Conservation (phyloP, 2,113 vertebrate genomes). For the Notiomystis cincta region DNA sequence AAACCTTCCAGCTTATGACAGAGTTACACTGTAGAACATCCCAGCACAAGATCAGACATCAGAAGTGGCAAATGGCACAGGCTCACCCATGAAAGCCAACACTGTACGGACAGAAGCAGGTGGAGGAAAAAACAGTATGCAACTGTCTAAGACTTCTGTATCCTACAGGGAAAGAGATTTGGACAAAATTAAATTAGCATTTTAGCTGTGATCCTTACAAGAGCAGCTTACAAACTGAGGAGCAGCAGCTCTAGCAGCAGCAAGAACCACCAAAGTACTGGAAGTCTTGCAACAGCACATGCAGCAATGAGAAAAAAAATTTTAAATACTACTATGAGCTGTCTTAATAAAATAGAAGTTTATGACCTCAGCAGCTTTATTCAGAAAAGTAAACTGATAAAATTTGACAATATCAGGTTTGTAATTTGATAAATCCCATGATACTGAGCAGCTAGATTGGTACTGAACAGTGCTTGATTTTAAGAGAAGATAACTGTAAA, state of each 20-base stretch:
- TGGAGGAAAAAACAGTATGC: neutral
- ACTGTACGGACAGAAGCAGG: neutral
- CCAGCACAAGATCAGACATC: neutral
- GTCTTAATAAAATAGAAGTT: conserved; percentile 5
- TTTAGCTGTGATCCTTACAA: neutral
- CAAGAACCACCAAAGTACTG: neutral
- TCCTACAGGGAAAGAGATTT: neutral
- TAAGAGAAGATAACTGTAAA: neutral
- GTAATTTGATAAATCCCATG: neutral
- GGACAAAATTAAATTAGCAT: neutral
- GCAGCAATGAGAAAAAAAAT: neutral
- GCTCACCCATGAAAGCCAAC: neutral
- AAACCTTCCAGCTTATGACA: neutral
- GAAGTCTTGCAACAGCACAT: conserved; percentile 22
- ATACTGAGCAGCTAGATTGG: neutral
- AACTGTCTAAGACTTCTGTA: neutral
- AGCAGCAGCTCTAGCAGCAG: neutral
- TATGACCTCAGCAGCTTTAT: neutral
- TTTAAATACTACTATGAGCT: neutral
- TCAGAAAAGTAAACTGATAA: neutral
- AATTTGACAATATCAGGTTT: neutral
- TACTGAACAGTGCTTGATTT: neutral
- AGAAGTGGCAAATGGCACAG: neutral
- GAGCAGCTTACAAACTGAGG: neutral
- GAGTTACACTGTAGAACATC: neutral